These are phyloP conservation scores for Heloderma charlesbogerti DNA, from an alignment of 2,113 vertebrate species.

Conservation along the genomic window DNA sequence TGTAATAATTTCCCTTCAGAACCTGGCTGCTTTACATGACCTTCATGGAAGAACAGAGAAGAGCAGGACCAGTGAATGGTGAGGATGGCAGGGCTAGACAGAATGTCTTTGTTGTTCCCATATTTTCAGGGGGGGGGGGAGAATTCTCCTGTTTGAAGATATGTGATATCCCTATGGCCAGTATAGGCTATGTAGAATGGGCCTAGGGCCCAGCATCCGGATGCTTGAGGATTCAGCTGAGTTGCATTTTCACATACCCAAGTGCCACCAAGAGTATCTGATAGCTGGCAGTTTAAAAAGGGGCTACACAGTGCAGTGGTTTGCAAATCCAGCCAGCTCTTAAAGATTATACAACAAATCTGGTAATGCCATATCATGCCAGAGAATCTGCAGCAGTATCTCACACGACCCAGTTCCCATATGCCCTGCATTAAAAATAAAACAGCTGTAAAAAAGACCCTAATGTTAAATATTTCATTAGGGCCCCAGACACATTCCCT, in stretches of 20 bases:
- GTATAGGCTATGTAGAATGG: neutral
- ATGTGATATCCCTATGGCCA: neutral
- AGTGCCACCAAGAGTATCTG: neutral
- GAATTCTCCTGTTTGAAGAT: neutral
- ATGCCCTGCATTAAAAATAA: constrained; percentile 28
- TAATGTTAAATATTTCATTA: constrained; percentile 23
- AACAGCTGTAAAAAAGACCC: neutral
- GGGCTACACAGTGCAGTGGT: neutral
- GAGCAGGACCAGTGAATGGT: neutral
- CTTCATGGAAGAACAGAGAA: neutral
- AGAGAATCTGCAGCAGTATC: neutral
- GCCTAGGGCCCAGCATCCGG: neutral
- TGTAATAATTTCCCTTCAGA: constrained; percentile 1
- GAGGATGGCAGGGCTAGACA: neutral
- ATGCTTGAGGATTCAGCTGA: neutral
- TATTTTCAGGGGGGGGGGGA: neutral
- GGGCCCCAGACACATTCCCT: neutral
- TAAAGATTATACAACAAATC: constrained; percentile 24
- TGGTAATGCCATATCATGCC: constrained; percentile 16
- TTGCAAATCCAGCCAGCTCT: neutral
- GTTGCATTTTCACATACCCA: neutral
- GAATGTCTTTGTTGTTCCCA: neutral
- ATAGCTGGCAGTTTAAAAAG: neutral
- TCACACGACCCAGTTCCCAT: neutral
- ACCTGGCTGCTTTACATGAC: neutral